phyloP scores from a whole-genome alignment of 2,797 vertebrate genomes.

The Arvicola amphibius region DNA sequence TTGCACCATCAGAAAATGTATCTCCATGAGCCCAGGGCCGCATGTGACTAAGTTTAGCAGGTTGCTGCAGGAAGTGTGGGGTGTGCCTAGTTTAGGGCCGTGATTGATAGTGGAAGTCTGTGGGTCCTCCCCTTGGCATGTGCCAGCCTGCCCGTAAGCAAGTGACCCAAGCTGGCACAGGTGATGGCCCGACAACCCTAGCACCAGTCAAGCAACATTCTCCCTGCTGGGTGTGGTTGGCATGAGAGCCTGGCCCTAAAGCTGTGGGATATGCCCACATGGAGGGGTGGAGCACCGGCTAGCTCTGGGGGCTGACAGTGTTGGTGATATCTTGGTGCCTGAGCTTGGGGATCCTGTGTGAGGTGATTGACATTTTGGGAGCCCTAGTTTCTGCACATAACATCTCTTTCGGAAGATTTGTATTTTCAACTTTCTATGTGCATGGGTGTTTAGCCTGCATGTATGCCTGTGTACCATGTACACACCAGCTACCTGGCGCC shows the following conservation, averaged over 20 bases:
- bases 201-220: slow-evolving; percentile 33
- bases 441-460: neutral
- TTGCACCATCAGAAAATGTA: neutral
- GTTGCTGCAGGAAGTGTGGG: slow-evolving; percentile 42
- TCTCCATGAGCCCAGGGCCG: neutral
- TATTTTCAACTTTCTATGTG: neutral
- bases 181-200: neutral
- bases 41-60: slow-evolving; percentile 6
- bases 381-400: slow-evolving; percentile 41
- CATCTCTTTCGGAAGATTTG: too few species aligned
- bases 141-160: slow-evolving; percentile 56
- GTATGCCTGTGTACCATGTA: neutral
- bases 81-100: slow-evolving; percentile 7
- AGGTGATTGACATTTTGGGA: neutral
- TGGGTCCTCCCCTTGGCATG: slow-evolving; percentile 58
- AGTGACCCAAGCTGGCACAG: neutral
- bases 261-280: neutral
- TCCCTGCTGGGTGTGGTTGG: slow-evolving; percentile 9
- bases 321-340: neutral
- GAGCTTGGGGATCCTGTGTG: neutral
- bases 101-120: slow-evolving; percentile 38
- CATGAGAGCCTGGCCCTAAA: neutral
- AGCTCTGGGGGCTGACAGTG: neutral
- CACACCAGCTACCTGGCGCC: neutral
- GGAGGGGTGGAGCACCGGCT: neutral